Conservation (phyloP, 2,113 vertebrate genomes). For the Origma solitaria region DNA sequence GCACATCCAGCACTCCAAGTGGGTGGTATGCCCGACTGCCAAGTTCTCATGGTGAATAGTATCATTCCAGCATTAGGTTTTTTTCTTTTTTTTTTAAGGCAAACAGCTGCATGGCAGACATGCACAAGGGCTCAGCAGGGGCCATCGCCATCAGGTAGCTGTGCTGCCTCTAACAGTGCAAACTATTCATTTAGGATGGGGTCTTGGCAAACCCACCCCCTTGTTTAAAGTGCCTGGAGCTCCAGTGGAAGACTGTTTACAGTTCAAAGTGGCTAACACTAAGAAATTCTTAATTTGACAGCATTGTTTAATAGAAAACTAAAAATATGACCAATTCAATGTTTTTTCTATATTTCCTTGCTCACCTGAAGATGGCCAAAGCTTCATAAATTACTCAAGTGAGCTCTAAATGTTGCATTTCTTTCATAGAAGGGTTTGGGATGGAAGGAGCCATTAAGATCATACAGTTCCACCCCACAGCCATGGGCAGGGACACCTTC, state of each 20-base stretch:
- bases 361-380: background rate
- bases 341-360: background rate
- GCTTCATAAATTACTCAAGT: background rate
- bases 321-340: background rate
- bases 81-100: background rate
- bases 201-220: background rate
- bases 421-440: background rate
- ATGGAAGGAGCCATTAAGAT: background rate
- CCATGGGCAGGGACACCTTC: background rate
- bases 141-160: background rate
- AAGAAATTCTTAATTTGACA: background rate
- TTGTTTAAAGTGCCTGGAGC: background rate
- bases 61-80: background rate
- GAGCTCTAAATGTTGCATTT: background rate
- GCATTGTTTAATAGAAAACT: background rate
- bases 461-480: background rate
- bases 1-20: background rate
- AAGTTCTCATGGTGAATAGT: background rate
- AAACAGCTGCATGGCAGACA: background rate
- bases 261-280: background rate
- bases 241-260: background rate
- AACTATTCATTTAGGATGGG: rapidly evolving
- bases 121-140: background rate
- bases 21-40: slow-evolving; percentile 35
- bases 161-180: rapidly evolving